These are phyloP conservation scores for Excalfactoria chinensis DNA, from an alignment of 2,113 vertebrate species.

Conservation along the genomic window DNA sequence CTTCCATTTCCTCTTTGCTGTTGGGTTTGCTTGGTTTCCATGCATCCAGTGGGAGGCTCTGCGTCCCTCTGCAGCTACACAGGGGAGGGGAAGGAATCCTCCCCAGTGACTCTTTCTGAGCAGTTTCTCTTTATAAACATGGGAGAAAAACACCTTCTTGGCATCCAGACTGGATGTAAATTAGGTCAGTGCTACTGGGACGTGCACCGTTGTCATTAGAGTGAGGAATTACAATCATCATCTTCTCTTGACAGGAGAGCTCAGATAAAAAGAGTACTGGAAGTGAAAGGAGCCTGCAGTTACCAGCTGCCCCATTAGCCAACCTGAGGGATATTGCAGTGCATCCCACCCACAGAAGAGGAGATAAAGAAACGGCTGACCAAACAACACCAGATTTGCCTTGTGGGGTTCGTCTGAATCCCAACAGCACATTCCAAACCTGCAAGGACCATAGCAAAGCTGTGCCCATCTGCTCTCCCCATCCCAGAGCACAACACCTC, in stretches of 20 bases:
- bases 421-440: not conserved
- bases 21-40: not conserved
- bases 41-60: too few species aligned
- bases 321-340: not conserved
- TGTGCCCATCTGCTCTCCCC: not conserved
- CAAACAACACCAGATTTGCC: not conserved
- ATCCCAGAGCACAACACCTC: not conserved
- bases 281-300: not conserved
- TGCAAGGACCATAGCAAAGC: too few species aligned
- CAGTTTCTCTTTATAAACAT: not conserved
- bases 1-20: not conserved
- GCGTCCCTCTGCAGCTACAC: not conserved
- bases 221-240: fast-evolving
- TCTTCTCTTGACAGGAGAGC: not conserved
- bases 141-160: not conserved
- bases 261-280: not conserved
- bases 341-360: not conserved
- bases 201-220: not conserved
- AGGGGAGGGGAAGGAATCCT: fast-evolving
- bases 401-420: too few species aligned
- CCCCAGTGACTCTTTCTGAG: not conserved
- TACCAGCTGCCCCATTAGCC: not conserved
- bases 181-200: not conserved
- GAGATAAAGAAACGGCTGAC: not conserved
- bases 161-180: not conserved